Evolutionary conservation across 2,888 invertebrate species (phyloP), one percentile per base, ranked within the genome.

Genomic region (Piscicola geometra): DNA sequence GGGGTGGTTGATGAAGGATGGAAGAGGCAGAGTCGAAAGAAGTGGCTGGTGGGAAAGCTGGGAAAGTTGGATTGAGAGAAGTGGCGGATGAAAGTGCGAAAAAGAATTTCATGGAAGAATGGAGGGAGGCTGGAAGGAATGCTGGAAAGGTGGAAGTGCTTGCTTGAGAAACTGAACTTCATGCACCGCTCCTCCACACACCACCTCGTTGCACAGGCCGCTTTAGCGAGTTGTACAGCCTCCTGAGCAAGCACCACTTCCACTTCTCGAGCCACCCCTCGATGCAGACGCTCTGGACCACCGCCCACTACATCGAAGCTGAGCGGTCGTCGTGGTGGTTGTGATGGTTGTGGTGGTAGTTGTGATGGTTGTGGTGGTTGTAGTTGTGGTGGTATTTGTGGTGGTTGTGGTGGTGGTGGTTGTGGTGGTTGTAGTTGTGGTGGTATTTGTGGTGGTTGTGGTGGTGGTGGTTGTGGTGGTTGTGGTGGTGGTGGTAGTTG

Each of bases 291-390:
- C n/a, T 56, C 5, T 56, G 73, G 73, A 73, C 73, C 18, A 64
- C 73, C n/a, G 73, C 73, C 21, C 73, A 73, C 36, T 73, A 73
- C 41, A 64, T 73, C 25, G 73, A 73, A 30, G 73, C 73, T 32
- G 73, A 73, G 25, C 47, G 73, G 73, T 73, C 9, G 18, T n/a
- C 25, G 33, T 32, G 21, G 36, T 60, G 2, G 33, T 52, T 18
- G 33, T 56, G 60, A 21, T 73, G 35, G 60, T 32, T 41, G 50
- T 36, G 71, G 41, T 28, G 71, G 47, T n/a, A n/a, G 50, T 30
- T 50, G 33, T 71, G 50, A 30, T 30, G 71, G 56, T 30, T 71
- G 1, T 50, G 71, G 32, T 28, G 71, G n/a, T 30, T 30, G 5
- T 47, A 36, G 41, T 5, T 41, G 41, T 41, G 41, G 41, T 41